These are phyloP conservation scores for Amphipoea lucens DNA, from an alignment of 2,888 invertebrate species.

Conservation along the genomic window DNA sequence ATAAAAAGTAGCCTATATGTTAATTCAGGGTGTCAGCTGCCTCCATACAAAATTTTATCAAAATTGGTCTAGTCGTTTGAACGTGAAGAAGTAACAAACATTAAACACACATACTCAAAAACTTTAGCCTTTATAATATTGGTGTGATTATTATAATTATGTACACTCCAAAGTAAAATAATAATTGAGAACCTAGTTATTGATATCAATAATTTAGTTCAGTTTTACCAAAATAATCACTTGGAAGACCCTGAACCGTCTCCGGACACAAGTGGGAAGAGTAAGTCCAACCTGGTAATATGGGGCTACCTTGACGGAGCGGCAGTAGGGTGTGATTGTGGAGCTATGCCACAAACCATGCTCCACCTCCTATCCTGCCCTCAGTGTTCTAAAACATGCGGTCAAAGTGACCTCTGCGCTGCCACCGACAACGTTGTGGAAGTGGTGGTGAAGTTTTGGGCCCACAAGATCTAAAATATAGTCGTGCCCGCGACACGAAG, in stretches of 20 bases:
- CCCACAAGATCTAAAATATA: neutral
- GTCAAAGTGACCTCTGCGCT: neutral
- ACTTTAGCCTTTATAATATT: too few species aligned
- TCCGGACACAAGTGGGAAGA: neutral
- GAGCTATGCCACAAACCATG: neutral
- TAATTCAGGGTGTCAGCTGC: too few species aligned
- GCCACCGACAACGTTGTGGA: neutral
- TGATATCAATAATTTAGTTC: neutral
- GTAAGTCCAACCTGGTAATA: neutral
- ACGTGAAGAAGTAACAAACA: too few species aligned
- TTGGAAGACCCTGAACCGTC: neutral
- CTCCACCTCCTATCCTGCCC: neutral
- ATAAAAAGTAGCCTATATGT: too few species aligned
- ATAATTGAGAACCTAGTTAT: neutral
- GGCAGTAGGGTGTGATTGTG: too few species aligned
- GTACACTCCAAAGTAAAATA: neutral
- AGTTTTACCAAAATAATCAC: neutral
- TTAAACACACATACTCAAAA: too few species aligned
- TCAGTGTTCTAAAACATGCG: neutral
- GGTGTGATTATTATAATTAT: too few species aligned
- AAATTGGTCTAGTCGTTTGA: too few species aligned
- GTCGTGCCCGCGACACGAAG: neutral
- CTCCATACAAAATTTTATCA: too few species aligned
- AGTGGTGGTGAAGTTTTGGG: neutral
- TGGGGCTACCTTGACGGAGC: neutral